Percentiles rank a stretch among this genome's conserved stretches.
Conservation (phyloP, 2,113 vertebrate species). For the Zingel zingel region DNA sequence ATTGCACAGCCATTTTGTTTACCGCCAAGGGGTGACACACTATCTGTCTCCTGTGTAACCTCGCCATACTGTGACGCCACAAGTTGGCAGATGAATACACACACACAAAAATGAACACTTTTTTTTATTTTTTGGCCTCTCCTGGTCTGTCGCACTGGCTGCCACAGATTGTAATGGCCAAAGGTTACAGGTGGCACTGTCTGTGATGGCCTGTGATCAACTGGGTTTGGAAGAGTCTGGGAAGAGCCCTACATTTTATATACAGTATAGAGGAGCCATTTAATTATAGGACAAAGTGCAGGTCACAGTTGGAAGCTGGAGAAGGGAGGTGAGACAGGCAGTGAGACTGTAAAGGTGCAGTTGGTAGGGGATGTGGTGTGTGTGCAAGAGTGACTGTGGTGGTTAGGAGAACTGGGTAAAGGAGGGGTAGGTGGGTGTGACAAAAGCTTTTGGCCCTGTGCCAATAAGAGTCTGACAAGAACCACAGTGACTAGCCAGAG, state of each 20-base stretch:
- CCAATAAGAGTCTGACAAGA: slow-evolving; percentile 68
- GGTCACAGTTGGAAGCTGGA: slow-evolving; percentile 43
- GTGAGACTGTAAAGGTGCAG: slow-evolving; percentile 43
- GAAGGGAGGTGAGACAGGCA: slow-evolving; percentile 11
- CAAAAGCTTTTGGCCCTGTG: slow-evolving; percentile 58
- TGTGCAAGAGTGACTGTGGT: slow-evolving; percentile 14
- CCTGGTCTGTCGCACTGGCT: slow-evolving; percentile 22
- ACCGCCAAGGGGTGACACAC: slow-evolving; percentile 47
- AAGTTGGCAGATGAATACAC: slow-evolving; percentile 44
- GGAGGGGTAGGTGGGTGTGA: slow-evolving; percentile 47
- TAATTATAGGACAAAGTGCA: slow-evolving; percentile 51
- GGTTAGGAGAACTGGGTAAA: slow-evolving; percentile 3
- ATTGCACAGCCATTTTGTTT: slow-evolving; percentile 76
- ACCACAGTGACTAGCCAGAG: slow-evolving; percentile 53
- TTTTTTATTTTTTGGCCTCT: slow-evolving; percentile 38
- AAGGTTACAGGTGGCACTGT: slow-evolving; percentile 40
- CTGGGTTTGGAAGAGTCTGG: slow-evolving; percentile 1
- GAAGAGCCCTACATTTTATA: slow-evolving; percentile 14
- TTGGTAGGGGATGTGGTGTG: slow-evolving; percentile 32
- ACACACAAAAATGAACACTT: slow-evolving; percentile 23
- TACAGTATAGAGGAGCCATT: slow-evolving; percentile 38
- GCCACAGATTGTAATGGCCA: slow-evolving; percentile 39
- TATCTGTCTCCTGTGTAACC: slow-evolving; percentile 59
- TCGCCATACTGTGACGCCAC: slow-evolving; percentile 38
- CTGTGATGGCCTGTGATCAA: slow-evolving; percentile 29